These are phyloP conservation scores for Typhlichthys eigenmanni DNA, from an alignment of 2,797 vertebrate genomes.

Conservation along the genomic window DNA sequence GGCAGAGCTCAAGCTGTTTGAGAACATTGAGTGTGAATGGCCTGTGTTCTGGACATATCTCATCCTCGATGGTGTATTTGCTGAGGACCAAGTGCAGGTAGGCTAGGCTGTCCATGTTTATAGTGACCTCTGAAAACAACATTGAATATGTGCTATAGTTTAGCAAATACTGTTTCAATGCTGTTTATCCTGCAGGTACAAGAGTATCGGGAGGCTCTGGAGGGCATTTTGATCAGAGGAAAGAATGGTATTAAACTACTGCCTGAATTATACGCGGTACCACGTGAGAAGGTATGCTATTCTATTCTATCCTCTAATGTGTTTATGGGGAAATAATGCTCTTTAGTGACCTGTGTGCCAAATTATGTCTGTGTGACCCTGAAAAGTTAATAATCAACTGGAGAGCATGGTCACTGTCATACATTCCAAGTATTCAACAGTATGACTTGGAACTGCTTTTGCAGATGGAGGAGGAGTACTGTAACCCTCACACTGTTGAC, in stretches of 20 bases:
- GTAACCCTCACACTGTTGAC: slow-evolving; percentile 91
- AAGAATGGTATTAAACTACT: slow-evolving; percentile 90
- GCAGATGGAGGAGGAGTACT: slow-evolving; percentile 93
- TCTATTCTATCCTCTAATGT: background rate
- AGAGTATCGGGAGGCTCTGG: slow-evolving; percentile 94
- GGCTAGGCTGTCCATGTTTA: background rate
- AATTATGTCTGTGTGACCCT: background rate
- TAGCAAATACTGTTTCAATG: background rate
- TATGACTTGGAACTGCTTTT: background rate
- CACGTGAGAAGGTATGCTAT: slow-evolving; percentile 84
- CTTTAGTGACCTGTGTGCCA: background rate
- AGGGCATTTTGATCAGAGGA: slow-evolving; percentile 90
- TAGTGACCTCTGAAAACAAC: background rate
- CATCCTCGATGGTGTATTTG: slow-evolving; percentile 92
- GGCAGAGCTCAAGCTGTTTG: slow-evolving; percentile 96
- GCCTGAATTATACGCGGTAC: slow-evolving; percentile 93
- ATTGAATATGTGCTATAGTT: background rate
- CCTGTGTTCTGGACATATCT: slow-evolving; percentile 98
- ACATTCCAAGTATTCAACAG: background rate
- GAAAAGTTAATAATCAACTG: background rate
- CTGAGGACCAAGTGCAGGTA: slow-evolving; percentile 89
- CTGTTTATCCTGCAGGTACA: slow-evolving; percentile 79
- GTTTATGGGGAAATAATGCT: background rate
- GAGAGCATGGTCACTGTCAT: slow-evolving; percentile 9
- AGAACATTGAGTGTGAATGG: slow-evolving; percentile 99